phyloP scores from a whole-genome alignment of 64 coral and sea anemone species.

The Actinia tenebrosa region DNA sequence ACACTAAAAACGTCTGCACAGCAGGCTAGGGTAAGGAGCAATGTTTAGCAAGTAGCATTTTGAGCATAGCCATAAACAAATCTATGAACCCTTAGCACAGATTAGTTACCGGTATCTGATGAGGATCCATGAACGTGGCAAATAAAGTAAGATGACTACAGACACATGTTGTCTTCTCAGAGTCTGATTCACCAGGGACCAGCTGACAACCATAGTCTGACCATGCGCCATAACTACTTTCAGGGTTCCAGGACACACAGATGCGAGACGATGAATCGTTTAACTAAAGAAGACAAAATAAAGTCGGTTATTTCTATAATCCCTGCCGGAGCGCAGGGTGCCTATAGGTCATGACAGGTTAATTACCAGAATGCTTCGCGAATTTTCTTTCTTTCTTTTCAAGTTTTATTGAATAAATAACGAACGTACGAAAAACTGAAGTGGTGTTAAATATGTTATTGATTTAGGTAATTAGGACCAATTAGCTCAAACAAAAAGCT shows the following conservation, averaged over 20 bases:
- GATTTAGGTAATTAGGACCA: too few species aligned
- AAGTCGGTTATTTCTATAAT: background rate
- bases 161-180: slow-evolving; percentile 17
- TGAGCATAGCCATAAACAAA: background rate
- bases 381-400: too few species aligned
- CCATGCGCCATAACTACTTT: slow-evolving; percentile 7
- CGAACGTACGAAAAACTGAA: too few species aligned
- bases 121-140: slow-evolving; percentile 31
- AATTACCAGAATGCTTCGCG: too few species aligned
- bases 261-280: background rate
- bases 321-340: too few species aligned
- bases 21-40: too few species aligned
- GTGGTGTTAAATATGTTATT: too few species aligned
- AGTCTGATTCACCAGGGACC: slow-evolving; percentile 4
- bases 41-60: background rate
- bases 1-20: too few species aligned
- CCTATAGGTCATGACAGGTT: background rate
- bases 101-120: slow-evolving; percentile 10
- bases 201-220: slow-evolving; percentile 11
- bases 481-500: too few species aligned
- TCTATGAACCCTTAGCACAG: too few species aligned
- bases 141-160: slow-evolving; percentile 35
- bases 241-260: slow-evolving; percentile 32
- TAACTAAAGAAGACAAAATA: background rate
- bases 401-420: too few species aligned